Evolutionary conservation across 2,113 vertebrate genomes (phyloP), one percentile per base, ranked within the genome.

Genomic region (Corvus moneduloides): DNA sequence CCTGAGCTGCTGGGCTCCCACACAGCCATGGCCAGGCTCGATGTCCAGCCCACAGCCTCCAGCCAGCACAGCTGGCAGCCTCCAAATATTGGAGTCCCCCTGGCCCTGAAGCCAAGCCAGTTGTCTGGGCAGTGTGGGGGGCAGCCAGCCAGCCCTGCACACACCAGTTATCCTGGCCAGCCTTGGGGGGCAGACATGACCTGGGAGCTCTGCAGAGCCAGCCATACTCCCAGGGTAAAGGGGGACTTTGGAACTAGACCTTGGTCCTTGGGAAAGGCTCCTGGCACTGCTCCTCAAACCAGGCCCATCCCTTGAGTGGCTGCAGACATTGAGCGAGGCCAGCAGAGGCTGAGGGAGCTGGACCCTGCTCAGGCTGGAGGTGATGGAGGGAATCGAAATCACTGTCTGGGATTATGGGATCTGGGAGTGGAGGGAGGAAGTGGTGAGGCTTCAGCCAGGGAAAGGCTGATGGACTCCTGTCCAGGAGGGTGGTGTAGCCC

Each of bases 361-460:
- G 9, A 13, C 22, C 39, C 26, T 33, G 49, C 13, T 49, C 26
- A 3, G 63, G 4, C 52, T 54, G 63, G 21, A 61, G 80, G 14
- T 28, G 90, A 69, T 32, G 59, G 37, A 44, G 26, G 22, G 30
- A 73, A 23, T 15, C 24, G 9, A 3, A 56, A 62, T 48, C 43
- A 1, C 21, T 35, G 11, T 1, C 43, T 27, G 71, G 71, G 17
- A 8, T 13, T 22, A 2, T 1, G 1, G 0, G 4, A 2, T 5
- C 41, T 35, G 61, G 66, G 43, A 58, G 78, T 8, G 0, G 51
- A 64, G 8, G 35, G 56, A 17, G 33, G 35, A 18, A 72, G 58
- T 3, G n/a, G 35, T 51, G 52, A 44, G 51, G 30, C 59, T 69
- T 28, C 68, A 24, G 22, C 18, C 8, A 35, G 37, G n/a, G 23